Percentiles rank a stretch among this genome's conserved stretches.
phyloP scores from a whole-genome alignment of 2,113 vertebrate genomes.

The Callithrix jacchus region DNA sequence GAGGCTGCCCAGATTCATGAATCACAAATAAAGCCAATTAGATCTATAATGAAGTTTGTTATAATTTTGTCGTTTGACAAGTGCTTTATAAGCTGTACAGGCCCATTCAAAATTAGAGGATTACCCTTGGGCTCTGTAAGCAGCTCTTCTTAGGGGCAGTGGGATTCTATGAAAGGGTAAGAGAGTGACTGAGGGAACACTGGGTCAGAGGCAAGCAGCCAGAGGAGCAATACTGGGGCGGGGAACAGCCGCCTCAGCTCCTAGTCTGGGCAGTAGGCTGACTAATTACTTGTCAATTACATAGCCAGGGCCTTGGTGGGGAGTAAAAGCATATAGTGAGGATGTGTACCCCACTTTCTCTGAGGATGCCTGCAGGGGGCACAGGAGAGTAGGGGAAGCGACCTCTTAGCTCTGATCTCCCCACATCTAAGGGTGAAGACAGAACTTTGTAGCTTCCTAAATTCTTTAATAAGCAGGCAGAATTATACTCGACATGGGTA shows the following conservation, averaged over 20 bases:
- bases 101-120: background rate
- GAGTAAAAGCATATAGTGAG: background rate
- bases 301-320: background rate
- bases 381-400: background rate
- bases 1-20: background rate
- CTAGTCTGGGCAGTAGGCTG: background rate
- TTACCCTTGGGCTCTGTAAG: fast-evolving
- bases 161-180: background rate
- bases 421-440: background rate
- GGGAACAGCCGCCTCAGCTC: background rate
- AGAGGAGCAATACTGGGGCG: background rate
- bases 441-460: background rate
- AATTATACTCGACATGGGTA: background rate
- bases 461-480: background rate
- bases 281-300: background rate
- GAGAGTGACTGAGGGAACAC: background rate
- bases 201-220: background rate
- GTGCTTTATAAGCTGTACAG: background rate
- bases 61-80: background rate
- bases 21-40: background rate
- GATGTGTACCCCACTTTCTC: background rate
- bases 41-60: background rate
- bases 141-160: background rate
- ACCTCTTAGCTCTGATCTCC: background rate
- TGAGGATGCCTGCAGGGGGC: conserved; percentile 14